Percentiles rank a stretch among this genome's conserved stretches.
phyloP scores from a whole-genome alignment of 2,113 vertebrate genomes.

The Poeciliopsis turrubarensis region DNA sequence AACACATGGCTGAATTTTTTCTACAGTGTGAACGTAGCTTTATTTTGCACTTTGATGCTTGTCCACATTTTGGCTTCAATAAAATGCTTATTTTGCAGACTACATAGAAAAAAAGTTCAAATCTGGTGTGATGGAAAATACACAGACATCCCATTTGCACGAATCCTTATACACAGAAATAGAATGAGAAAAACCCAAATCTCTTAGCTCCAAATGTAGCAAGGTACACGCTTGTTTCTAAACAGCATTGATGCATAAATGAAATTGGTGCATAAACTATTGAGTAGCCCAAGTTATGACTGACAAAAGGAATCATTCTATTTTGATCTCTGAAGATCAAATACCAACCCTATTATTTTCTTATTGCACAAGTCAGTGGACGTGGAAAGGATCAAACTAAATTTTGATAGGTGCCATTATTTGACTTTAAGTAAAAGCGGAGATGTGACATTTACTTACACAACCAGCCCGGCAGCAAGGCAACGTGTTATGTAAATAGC shows the following conservation, averaged over 20 bases:
- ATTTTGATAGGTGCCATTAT: constrained; percentile 76
- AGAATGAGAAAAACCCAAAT: background rate
- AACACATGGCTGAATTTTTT: background rate
- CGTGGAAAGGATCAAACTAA: constrained; percentile 46
- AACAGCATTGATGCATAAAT: background rate
- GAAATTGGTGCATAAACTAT: background rate
- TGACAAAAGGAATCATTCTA: constrained; percentile 61
- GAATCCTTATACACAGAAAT: background rate
- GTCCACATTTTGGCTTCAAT: background rate
- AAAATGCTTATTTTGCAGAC: background rate
- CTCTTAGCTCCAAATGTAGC: background rate
- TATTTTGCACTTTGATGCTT: background rate
- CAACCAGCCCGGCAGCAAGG: constrained; percentile 57
- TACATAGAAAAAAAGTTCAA: background rate
- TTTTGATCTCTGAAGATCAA: constrained; percentile 61
- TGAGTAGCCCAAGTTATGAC: constrained; percentile 20
- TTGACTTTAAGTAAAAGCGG: constrained; percentile 62
- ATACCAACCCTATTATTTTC: constrained; percentile 67
- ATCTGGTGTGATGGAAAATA: background rate
- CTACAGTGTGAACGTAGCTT: background rate
- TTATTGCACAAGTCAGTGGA: constrained; percentile 54
- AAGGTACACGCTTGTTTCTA: background rate
- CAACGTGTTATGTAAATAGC: constrained; percentile 78
- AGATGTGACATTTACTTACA: constrained; percentile 81
- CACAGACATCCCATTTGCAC: background rate